Evolutionary conservation across 2,888 invertebrate genomes (phyloP), one percentile per base, ranked within the genome.

Genomic region (Caenorhabditis sp.): DNA sequence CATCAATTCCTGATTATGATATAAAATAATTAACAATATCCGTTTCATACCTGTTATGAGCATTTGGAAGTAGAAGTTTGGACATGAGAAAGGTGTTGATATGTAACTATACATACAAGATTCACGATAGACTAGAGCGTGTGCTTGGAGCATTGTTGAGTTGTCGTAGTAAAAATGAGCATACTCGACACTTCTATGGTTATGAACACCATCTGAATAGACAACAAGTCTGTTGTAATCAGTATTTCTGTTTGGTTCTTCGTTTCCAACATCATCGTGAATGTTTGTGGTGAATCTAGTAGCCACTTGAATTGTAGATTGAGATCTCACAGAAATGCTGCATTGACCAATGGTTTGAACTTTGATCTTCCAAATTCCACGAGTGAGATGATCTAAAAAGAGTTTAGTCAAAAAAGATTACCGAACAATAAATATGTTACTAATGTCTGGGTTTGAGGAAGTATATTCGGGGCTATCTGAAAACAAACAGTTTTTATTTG

Each of bases 1-100:
- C 80, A 53, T 88, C 88, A 37, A 86, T 60, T 67, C 88, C 87
- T 79, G 64, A 76, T n/a, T n/a, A n/a, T n/a, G n/a, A 78, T 55
- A 55, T 28, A 65, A 44, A 28, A 9, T n/a, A 32, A 32, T 11
- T 44, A 28, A 82, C 60, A n/a, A 22, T n/a, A 1, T 18, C 20
- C 51, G 11, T 32, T 40, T 22, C n/a, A 20, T 20, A 79, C 82
- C 83, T 11, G 85, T 84, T 15, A 85, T 55, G 26, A 83, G 32
- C 85, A 85, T 85, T 47, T 86, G 84, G 70, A 74, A 87, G 15
- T 65, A 68, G 37, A 51, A 72, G 44, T 65, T 70, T 9, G 82
- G 82, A 50, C 87, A 87, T 2, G 67, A 28, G 70, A 87, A 88
- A 24, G 86, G 71, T 8, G 83, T 72, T 0, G 88, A 84, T 37